Conservation (phyloP, 2,888 invertebrate genomes). For the Fabriciana adippe region DNA sequence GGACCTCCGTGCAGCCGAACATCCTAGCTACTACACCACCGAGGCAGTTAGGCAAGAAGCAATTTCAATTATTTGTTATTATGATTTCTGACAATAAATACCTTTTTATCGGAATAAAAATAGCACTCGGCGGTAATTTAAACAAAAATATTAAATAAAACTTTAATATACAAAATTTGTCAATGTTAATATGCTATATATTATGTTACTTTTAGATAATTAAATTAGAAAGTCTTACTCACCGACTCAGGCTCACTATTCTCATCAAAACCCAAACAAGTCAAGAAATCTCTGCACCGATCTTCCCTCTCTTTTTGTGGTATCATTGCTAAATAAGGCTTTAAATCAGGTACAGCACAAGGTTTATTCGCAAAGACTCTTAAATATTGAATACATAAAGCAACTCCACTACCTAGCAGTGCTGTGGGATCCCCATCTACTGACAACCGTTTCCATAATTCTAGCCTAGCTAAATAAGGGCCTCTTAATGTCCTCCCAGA, state of each 20-base stretch:
- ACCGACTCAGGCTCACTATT: conserved; percentile 85
- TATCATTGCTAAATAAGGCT: conserved; percentile 87
- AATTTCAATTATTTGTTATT: too few relatives aligned
- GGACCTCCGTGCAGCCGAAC: too few relatives aligned
- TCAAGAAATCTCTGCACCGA: conserved; percentile 82
- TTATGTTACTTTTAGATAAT: background rate
- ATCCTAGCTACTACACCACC: too few relatives aligned
- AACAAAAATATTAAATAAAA: background rate
- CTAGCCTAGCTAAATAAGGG: conserved; percentile 92
- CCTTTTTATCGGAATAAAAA: too few relatives aligned
- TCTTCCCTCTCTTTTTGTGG: conserved; percentile 83
- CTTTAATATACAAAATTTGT: background rate
- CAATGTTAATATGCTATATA: background rate
- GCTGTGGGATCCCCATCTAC: conserved; percentile 77
- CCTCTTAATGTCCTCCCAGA: conserved; percentile 84
- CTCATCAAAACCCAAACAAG: conserved; percentile 85
- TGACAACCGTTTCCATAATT: conserved; percentile 85
- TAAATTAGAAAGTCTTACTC: conserved; percentile 50
- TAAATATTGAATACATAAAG: conserved; percentile 90
- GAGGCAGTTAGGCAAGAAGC: too few relatives aligned
- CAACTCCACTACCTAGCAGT: conserved; percentile 84
- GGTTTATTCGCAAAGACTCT: conserved; percentile 92
- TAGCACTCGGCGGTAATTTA: too few relatives aligned
- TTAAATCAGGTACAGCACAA: conserved; percentile 92
- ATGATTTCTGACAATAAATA: too few relatives aligned